Conservation (phyloP, 2,888 invertebrate species). For the Trisateles emortualis region DNA sequence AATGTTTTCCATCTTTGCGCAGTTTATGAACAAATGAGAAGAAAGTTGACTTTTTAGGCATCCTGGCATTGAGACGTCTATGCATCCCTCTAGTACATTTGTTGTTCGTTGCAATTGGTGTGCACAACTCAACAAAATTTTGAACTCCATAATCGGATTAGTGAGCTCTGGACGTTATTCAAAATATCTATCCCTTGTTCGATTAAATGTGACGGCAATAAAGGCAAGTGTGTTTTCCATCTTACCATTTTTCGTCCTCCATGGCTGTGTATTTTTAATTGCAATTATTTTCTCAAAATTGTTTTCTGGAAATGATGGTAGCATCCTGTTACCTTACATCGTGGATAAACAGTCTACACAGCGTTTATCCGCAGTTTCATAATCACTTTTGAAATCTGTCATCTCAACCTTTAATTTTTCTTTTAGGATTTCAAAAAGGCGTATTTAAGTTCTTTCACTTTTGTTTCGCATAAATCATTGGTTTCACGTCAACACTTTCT, state of each 20-base stretch:
- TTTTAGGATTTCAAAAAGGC: constrained; percentile 13
- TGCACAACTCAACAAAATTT: constrained; percentile 13
- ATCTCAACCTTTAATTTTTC: constrained; percentile 12
- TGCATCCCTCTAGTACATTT: constrained; percentile 9
- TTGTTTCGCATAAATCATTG: constrained; percentile 17
- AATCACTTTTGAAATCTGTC: constrained; percentile 11
- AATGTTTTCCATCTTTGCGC: constrained; percentile 18
- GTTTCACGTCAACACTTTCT: constrained; percentile 14
- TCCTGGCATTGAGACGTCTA: constrained; percentile 11
- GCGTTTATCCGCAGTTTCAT: constrained; percentile 18
- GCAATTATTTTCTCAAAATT: constrained; percentile 9
- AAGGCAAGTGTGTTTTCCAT: constrained; percentile 9
- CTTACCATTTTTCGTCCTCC: constrained; percentile 11
- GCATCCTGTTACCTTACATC: constrained; percentile 11
- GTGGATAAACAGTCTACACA: constrained; percentile 9
- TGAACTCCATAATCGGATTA: constrained; percentile 13
- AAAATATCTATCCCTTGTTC: constrained; percentile 4
- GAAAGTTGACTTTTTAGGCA: constrained; percentile 17
- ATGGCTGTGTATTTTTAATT: constrained; percentile 7
- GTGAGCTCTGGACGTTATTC: constrained; percentile 14
- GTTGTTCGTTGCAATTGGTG: constrained; percentile 13
- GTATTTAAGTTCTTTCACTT: constrained; percentile 10
- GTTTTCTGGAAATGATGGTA: constrained; percentile 13
- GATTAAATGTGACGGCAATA: constrained; percentile 9
- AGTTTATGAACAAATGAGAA: constrained; percentile 16